Conservation (phyloP, 2,797 vertebrate genomes). For the Cynopterus sphinx region DNA sequence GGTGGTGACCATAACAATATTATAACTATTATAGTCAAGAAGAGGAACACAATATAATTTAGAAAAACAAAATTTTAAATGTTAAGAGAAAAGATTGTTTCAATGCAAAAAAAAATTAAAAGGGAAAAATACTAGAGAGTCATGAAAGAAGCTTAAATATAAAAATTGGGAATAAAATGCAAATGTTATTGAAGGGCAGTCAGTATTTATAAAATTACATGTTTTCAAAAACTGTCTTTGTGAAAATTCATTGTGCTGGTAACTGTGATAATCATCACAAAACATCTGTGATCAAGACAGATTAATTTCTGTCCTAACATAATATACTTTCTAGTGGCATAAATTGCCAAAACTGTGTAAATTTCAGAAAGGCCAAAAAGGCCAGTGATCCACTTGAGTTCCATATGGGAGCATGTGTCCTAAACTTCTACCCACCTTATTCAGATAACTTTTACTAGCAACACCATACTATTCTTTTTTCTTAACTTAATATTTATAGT, state of each 20-base stretch:
- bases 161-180: background rate
- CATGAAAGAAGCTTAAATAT: background rate
- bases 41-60: background rate
- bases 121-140: background rate
- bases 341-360: background rate
- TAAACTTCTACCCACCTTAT: background rate
- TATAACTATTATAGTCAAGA: background rate
- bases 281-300: background rate
- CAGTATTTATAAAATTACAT: background rate
- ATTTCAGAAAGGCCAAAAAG: background rate
- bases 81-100: background rate
- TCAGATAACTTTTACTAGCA: background rate
- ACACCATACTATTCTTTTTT: too few species aligned
- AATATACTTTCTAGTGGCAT: background rate
- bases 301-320: background rate
- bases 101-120: background rate
- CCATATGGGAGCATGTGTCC: rapidly evolving
- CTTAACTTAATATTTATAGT: too few species aligned
- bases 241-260: background rate
- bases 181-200: background rate
- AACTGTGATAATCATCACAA: background rate
- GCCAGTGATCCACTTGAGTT: background rate
- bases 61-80: background rate
- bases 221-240: background rate
- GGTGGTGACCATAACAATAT: background rate